phyloP scores from a whole-genome alignment of 2,113 vertebrate genomes.

The Engystomops pustulosus region DNA sequence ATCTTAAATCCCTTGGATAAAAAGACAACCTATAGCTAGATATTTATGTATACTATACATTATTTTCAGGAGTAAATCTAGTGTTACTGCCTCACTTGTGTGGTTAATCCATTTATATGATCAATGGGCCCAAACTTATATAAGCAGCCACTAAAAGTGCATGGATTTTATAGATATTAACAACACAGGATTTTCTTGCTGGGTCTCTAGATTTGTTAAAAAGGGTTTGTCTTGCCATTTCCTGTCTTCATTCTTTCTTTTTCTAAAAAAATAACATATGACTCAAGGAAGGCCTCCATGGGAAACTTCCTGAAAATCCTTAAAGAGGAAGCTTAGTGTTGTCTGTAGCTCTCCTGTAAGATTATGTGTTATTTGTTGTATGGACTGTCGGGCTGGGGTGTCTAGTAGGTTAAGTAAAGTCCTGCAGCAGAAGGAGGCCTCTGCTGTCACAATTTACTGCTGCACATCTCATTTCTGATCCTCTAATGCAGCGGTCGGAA shows the following conservation, averaged over 20 bases:
- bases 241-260: not conserved
- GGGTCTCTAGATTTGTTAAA: not conserved
- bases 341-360: not conserved
- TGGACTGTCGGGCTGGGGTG: not conserved
- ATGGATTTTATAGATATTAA: not conserved
- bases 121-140: not conserved
- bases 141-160: not conserved
- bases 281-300: conserved; percentile 30
- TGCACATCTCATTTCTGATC: not conserved
- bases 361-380: not conserved
- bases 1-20: too few species aligned
- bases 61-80: not conserved
- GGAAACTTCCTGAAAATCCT: conserved; percentile 38
- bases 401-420: not conserved
- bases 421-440: not conserved
- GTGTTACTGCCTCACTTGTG: not conserved
- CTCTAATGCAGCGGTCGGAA: not conserved
- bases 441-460: not conserved
- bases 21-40: too few species aligned
- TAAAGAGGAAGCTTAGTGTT: conserved; percentile 16
- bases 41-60: not conserved
- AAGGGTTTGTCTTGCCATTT: conserved; percentile 11
- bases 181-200: not conserved
- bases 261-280: conserved; percentile 32
- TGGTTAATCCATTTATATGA: not conserved